Evolutionary conservation across 2,888 invertebrate genomes (phyloP).

Genomic region (Chesias legatella): DNA sequence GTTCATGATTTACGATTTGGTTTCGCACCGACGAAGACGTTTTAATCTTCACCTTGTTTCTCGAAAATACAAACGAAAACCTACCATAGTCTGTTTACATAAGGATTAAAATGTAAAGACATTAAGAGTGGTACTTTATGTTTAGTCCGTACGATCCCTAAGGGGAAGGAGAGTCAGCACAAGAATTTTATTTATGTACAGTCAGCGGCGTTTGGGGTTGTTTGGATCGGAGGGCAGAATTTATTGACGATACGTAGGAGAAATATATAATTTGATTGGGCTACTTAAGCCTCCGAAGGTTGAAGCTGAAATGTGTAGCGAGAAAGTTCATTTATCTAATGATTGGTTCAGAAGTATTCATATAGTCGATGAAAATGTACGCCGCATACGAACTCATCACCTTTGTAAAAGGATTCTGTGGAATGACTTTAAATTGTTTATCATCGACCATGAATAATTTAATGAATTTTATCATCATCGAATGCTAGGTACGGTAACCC

Average conservation of each 20-base stretch:
- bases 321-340: background rate
- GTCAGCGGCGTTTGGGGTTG: constrained; percentile 31
- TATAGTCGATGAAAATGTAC: too few species aligned
- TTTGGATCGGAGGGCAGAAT: constrained; percentile 32
- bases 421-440: too few species aligned
- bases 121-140: constrained; percentile 3
- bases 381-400: too few species aligned
- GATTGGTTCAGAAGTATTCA: too few species aligned
- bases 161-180: constrained; percentile 28
- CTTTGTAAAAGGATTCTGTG: too few species aligned
- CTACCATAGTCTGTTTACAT: constrained; percentile 3
- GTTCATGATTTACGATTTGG: constrained; percentile 30
- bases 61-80: constrained; percentile 8
- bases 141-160: constrained; percentile 20
- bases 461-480: too few species aligned
- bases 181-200: constrained; percentile 33
- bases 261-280: constrained; percentile 21
- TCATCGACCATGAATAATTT: too few species aligned
- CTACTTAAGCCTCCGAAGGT: constrained; percentile 1
- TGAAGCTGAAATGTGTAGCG: background rate
- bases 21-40: constrained; percentile 13
- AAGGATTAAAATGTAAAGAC: constrained; percentile 18
- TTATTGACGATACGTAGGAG: constrained; percentile 26
- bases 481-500: too few species aligned
- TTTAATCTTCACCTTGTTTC: constrained; percentile 19